Evolutionary conservation across 2,888 invertebrate species (phyloP).

Genomic region (Brenthis ino): DNA sequence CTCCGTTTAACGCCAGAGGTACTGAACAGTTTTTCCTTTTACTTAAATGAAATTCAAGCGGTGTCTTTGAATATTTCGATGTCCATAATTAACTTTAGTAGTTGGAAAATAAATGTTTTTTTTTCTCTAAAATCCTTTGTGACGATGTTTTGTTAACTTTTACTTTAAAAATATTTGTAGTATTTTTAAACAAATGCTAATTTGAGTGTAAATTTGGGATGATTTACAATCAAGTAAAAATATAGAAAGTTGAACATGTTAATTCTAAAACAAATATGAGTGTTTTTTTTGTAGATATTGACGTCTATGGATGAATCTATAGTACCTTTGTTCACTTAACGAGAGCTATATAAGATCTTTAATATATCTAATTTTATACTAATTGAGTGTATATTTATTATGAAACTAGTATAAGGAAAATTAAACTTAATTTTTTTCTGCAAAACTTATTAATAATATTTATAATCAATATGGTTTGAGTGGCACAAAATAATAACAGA

Average conservation of each 20-base stretch:
- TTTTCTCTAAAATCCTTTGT: background rate
- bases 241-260: too few species aligned
- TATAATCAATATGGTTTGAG: background rate
- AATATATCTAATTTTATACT: too few species aligned
- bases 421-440: background rate
- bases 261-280: too few species aligned
- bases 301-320: too few species aligned
- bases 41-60: slow-evolving; percentile 12
- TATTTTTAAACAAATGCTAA: background rate
- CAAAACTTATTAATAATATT: background rate
- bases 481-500: background rate
- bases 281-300: too few species aligned
- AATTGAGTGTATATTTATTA: background rate
- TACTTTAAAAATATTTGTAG: background rate
- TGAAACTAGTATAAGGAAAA: background rate
- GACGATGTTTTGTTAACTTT: background rate
- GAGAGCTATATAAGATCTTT: too few species aligned
- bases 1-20: slow-evolving; percentile 9
- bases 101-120: slow-evolving; percentile 6
- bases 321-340: too few species aligned
- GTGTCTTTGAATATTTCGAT: slow-evolving; percentile 8
- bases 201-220: too few species aligned
- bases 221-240: too few species aligned
- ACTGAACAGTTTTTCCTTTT: slow-evolving; percentile 13
- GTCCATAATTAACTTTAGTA: slow-evolving; percentile 20